Evolutionary conservation across 2,888 invertebrate genomes (phyloP).

Genomic region (Arctia plantaginis): DNA sequence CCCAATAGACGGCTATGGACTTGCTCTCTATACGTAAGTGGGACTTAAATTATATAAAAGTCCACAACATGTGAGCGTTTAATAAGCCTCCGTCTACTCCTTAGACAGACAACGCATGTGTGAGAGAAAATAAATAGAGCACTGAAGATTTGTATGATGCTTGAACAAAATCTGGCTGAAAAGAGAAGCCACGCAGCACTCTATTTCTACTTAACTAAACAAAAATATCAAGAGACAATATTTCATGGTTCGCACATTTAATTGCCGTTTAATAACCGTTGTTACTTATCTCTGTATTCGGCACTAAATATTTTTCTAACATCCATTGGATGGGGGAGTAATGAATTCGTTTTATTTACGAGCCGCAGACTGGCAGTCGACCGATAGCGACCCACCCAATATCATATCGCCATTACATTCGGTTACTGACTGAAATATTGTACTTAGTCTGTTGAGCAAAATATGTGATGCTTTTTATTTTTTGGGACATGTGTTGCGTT

Average conservation of each 20-base stretch:
- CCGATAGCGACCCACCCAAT: slow-evolving; percentile 75
- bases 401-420: slow-evolving; percentile 75
- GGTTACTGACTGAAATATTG: slow-evolving; percentile 67
- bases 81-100: background rate
- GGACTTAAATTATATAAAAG: background rate
- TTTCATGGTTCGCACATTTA: slow-evolving; percentile 34
- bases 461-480: slow-evolving; percentile 46
- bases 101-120: background rate
- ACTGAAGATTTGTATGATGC: background rate
- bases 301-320: slow-evolving; percentile 73
- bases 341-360: slow-evolving; percentile 79
- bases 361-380: slow-evolving; percentile 71
- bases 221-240: slow-evolving; percentile 25
- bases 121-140: background rate
- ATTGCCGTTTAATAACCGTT: slow-evolving; percentile 50
- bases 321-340: slow-evolving; percentile 66
- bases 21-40: background rate
- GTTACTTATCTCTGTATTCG: slow-evolving; percentile 53
- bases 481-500: slow-evolving; percentile 26
- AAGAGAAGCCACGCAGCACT: slow-evolving; percentile 18
- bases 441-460: slow-evolving; percentile 48
- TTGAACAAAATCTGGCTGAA: background rate
- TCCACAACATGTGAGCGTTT: background rate
- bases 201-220: slow-evolving; percentile 29
- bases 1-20: background rate